phyloP scores from a whole-genome alignment of 2,797 vertebrate species.

The Sphaeramia orbicularis region DNA sequence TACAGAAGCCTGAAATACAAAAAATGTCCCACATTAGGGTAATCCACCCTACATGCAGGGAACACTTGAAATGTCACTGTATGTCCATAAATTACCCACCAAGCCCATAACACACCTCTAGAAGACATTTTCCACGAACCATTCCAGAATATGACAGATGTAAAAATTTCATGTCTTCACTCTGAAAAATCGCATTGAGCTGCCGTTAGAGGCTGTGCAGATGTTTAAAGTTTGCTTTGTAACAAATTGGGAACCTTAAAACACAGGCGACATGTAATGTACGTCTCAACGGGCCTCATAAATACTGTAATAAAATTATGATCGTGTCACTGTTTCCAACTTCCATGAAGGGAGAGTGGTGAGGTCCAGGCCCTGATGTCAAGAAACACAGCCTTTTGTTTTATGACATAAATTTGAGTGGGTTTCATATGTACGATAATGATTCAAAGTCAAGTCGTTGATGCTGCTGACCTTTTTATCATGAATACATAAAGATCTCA shows the following conservation, averaged over 20 bases:
- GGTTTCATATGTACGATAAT: constrained; percentile 15
- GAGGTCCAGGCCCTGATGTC: constrained; percentile 39
- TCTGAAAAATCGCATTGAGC: constrained; percentile 49
- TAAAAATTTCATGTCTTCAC: constrained; percentile 60
- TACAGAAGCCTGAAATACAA: too few species aligned
- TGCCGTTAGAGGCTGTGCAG: constrained; percentile 56
- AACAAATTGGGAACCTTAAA: constrained; percentile 54
- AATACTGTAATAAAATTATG: constrained; percentile 68
- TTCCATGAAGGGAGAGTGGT: constrained; percentile 34
- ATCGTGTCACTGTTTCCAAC: constrained; percentile 73
- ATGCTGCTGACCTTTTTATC: too few species aligned
- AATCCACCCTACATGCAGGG: too few species aligned
- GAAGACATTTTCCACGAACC: constrained; percentile 61
- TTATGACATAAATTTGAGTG: constrained; percentile 35
- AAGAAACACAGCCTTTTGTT: constrained; percentile 51
- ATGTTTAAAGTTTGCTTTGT: constrained; percentile 60
- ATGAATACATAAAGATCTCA: neutral
- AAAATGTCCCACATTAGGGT: too few species aligned
- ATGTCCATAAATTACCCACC: constrained; percentile 50
- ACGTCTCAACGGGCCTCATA: constrained; percentile 65
- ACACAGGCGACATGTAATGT: constrained; percentile 60
- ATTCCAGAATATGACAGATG: constrained; percentile 52
- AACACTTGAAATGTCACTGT: constrained; percentile 36
- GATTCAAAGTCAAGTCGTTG: too few species aligned
- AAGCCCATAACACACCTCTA: constrained; percentile 38